Conservation (phyloP, 2,113 vertebrate genomes). For the Naja naja region DNA sequence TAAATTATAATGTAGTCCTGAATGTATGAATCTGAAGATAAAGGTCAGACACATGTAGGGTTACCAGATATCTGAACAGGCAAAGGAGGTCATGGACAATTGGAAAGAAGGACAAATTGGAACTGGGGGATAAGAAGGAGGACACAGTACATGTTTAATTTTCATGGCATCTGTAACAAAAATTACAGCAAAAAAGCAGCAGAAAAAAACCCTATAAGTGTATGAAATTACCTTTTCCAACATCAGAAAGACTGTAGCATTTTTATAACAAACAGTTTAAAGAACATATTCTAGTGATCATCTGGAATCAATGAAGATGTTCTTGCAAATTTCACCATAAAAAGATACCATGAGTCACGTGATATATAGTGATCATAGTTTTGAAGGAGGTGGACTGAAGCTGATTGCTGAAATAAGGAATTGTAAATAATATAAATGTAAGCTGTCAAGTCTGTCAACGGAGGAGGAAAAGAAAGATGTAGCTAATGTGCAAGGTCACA, state of each 20-base stretch:
- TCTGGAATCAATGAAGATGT: background rate
- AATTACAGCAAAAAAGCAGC: background rate
- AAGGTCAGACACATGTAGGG: background rate
- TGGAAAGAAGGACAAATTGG: background rate
- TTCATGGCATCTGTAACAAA: background rate
- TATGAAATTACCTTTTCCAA: background rate
- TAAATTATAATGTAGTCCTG: background rate
- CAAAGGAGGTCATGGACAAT: background rate
- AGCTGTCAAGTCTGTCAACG: background rate
- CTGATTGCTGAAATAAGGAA: background rate
- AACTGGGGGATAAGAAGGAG: background rate
- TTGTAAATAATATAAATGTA: background rate
- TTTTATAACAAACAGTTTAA: background rate
- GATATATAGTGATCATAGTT: background rate
- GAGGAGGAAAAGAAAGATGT: background rate
- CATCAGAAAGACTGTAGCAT: background rate
- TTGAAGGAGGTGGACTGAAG: background rate
- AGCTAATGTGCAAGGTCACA: background rate
- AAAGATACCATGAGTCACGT: background rate
- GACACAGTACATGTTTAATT: background rate
- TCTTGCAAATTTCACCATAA: background rate
- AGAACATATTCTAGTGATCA: background rate
- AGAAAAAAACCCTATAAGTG: background rate
- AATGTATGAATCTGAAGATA: background rate
- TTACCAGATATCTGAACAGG: background rate